phyloP scores from a whole-genome alignment of 2,113 vertebrate species.

The Rhabdomys dilectus region DNA sequence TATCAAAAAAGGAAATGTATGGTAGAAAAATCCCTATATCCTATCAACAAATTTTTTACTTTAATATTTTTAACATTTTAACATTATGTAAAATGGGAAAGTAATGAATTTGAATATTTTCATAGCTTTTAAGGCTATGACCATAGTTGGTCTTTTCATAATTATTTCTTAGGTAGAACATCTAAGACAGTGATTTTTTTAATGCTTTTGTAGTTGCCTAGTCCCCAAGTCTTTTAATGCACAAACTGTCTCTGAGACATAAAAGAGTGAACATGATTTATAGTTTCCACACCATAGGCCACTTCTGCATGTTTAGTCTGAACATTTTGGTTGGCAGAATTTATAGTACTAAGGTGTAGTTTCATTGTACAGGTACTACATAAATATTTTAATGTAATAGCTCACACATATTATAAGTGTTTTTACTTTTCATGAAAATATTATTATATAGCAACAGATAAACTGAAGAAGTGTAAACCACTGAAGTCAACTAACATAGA shows the following conservation, averaged over 20 bases:
- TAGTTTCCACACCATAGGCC: not conserved
- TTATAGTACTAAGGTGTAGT: not conserved
- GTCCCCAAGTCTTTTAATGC: not conserved
- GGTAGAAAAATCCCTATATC: not conserved
- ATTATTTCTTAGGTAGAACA: not conserved
- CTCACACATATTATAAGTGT: not conserved
- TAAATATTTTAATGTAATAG: not conserved
- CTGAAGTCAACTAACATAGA: accelerated
- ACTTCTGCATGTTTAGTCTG: not conserved
- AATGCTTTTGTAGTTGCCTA: not conserved
- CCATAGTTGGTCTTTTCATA: not conserved
- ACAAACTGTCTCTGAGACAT: not conserved
- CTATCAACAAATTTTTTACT: not conserved
- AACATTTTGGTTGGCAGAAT: not conserved
- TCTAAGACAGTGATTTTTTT: not conserved
- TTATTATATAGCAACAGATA: constrained; percentile 65
- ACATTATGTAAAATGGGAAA: not conserved
- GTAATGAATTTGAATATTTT: not conserved
- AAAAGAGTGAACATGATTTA: accelerated
- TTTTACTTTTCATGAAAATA: not conserved
- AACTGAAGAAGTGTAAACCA: constrained; percentile 25
- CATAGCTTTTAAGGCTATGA: not conserved
- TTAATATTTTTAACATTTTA: not conserved
- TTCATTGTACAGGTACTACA: not conserved
- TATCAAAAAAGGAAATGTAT: not conserved